Percentiles rank a stretch among this genome's conserved stretches.
Evolutionary conservation across 2,113 vertebrate species (phyloP).

Genomic region (Loxodonta africana): DNA sequence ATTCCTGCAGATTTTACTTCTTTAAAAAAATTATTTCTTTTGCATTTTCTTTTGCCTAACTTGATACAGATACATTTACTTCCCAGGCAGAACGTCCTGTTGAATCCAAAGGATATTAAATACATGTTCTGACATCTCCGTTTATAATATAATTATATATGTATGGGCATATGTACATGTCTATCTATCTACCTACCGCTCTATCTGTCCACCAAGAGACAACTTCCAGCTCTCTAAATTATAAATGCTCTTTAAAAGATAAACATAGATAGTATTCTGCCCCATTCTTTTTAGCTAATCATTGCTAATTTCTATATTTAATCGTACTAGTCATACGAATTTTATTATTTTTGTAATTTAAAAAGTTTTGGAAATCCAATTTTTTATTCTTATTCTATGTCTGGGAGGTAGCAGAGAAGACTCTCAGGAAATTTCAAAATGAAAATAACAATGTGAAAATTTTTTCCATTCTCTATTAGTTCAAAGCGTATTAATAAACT

Average conservation of each 20-base stretch:
- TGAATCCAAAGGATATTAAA: background rate
- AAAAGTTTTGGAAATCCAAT: background rate
- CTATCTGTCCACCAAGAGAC: background rate
- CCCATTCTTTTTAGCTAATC: background rate
- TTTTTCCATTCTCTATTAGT: background rate
- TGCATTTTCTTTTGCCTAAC: background rate
- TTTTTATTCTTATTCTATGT: background rate
- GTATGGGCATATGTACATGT: background rate
- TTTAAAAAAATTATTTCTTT: background rate
- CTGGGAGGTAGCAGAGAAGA: background rate
- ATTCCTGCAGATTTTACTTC: background rate
- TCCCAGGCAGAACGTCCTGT: background rate
- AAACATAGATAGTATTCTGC: background rate
- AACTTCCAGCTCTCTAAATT: background rate
- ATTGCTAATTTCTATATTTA: background rate
- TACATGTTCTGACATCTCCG: background rate
- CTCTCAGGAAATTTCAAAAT: background rate
- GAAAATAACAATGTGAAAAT: slow-evolving; percentile 21
- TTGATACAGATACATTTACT: no score
- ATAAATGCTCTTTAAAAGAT: background rate
- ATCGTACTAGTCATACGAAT: background rate
- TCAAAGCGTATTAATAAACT: background rate
- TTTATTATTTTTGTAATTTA: background rate
- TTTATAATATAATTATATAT: background rate
- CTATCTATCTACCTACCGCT: no score